Percentiles rank a stretch among this genome's conserved stretches.
These are phyloP conservation scores for Gobio occitaniae DNA, from an alignment of 2,797 vertebrate genomes.

Conservation along the genomic window DNA sequence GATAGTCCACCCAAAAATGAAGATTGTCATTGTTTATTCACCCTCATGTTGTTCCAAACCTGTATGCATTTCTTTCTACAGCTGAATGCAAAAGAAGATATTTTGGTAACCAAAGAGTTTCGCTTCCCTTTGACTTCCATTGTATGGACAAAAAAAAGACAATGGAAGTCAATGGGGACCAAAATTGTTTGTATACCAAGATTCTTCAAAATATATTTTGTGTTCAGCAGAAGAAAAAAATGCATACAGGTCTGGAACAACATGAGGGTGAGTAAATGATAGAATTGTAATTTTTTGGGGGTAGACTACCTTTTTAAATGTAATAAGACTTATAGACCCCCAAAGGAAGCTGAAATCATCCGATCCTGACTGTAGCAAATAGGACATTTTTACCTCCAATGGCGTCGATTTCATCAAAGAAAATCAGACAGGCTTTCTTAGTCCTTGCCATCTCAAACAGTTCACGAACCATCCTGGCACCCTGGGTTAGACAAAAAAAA, in stretches of 20 bases:
- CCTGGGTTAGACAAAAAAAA: conserved; percentile 74
- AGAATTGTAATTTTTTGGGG: neutral
- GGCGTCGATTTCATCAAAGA: conserved; percentile 99
- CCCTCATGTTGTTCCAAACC: neutral
- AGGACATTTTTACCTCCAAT: conserved; percentile 89
- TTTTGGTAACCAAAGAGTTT: neutral
- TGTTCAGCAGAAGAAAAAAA: neutral
- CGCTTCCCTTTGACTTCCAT: neutral
- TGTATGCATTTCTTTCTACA: neutral
- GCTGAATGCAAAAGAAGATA: neutral
- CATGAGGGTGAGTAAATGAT: neutral
- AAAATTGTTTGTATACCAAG: neutral
- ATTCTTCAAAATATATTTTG: neutral
- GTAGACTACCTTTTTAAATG: neutral
- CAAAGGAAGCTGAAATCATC: neutral
- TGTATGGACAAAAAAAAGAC: neutral
- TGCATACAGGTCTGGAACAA: neutral
- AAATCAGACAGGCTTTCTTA: conserved; percentile 98
- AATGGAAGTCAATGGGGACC: neutral
- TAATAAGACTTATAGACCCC: neutral
- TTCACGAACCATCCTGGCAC: conserved; percentile 97
- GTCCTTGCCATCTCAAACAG: conserved; percentile 99
- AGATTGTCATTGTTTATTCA: no score
- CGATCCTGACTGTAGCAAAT: neutral
- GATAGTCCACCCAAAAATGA: neutral